Evolutionary conservation across 2,113 vertebrate species (phyloP).

Genomic region (Physeter macrocephalus): DNA sequence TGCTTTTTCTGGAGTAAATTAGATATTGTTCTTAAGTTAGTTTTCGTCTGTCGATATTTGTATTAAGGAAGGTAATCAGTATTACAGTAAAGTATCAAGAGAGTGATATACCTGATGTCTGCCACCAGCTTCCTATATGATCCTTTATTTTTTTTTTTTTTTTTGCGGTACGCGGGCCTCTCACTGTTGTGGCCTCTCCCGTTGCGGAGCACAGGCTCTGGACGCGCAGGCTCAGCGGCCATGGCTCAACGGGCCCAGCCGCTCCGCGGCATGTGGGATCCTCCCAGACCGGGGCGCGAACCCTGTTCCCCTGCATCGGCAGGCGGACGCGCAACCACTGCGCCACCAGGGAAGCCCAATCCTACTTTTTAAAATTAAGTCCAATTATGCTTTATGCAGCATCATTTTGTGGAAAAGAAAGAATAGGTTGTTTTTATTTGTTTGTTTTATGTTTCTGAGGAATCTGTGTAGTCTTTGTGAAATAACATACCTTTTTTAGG

Average conservation of each 20-base stretch:
- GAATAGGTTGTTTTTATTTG: not conserved
- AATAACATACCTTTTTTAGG: not conserved
- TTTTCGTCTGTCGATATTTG: not conserved
- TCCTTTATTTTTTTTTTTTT: no score
- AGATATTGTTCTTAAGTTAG: not conserved
- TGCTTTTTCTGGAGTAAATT: not conserved
- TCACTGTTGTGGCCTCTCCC: no score
- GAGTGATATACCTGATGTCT: not conserved
- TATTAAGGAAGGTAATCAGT: not conserved
- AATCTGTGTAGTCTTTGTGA: not conserved
- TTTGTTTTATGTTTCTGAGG: not conserved
- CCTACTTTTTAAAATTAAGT: not conserved
- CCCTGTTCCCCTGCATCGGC: no score
- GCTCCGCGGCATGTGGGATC: no score
- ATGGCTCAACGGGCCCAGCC: no score
- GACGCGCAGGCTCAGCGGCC: no score
- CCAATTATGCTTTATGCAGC: not conserved
- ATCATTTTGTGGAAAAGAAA: slow-evolving; percentile 8
- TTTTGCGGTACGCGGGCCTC: no score
- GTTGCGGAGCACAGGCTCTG: no score
- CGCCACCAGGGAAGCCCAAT: no score
- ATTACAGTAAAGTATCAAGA: not conserved
- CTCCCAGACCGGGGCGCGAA: no score
- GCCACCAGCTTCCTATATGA: not conserved
- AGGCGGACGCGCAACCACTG: no score